Percentiles rank a stretch among this genome's conserved stretches.
phyloP scores from a whole-genome alignment of 2,888 invertebrate species.

The Nomada lathburiana region DNA sequence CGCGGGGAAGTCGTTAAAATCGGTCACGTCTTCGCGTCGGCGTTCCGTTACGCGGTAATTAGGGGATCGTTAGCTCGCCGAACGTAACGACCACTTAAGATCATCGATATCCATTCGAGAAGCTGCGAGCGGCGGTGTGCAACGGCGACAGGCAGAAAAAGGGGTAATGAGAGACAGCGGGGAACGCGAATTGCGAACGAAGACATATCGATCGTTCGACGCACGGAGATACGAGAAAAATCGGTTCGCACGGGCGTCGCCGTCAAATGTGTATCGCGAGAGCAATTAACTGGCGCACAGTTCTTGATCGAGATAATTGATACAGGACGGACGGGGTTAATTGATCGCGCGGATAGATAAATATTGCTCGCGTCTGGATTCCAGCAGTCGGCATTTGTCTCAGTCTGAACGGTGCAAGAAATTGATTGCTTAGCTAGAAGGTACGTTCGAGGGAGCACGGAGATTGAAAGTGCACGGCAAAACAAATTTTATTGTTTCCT shows the following conservation, averaged over 20 bases:
- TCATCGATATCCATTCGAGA: conserved; percentile 45
- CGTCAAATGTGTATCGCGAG: conserved; percentile 57
- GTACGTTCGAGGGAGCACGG: not conserved
- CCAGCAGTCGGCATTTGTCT: conserved; percentile 36
- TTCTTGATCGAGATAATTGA: conserved; percentile 63
- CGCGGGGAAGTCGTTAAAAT: conserved; percentile 47
- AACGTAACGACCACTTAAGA: conserved; percentile 59
- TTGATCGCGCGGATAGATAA: conserved; percentile 59
- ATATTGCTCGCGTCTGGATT: conserved; percentile 42
- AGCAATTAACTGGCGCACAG: conserved; percentile 62
- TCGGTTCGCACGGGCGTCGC: conserved; percentile 41
- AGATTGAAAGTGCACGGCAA: not conserved
- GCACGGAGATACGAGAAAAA: conserved; percentile 45
- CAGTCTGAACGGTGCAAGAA: conserved; percentile 30
- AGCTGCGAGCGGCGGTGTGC: conserved; percentile 14
- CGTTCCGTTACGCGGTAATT: conserved; percentile 63
- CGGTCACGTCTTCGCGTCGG: conserved; percentile 31
- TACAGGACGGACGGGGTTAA: conserved; percentile 56
- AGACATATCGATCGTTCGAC: conserved; percentile 27
- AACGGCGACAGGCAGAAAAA: conserved; percentile 26
- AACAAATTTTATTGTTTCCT: not conserved
- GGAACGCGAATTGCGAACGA: not conserved
- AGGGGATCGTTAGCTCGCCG: conserved; percentile 59
- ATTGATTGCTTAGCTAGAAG: conserved; percentile 1
- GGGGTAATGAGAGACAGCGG: conserved; percentile 29